phyloP scores from a whole-genome alignment of 2,113 vertebrate genomes.

The Albula glossodonta region DNA sequence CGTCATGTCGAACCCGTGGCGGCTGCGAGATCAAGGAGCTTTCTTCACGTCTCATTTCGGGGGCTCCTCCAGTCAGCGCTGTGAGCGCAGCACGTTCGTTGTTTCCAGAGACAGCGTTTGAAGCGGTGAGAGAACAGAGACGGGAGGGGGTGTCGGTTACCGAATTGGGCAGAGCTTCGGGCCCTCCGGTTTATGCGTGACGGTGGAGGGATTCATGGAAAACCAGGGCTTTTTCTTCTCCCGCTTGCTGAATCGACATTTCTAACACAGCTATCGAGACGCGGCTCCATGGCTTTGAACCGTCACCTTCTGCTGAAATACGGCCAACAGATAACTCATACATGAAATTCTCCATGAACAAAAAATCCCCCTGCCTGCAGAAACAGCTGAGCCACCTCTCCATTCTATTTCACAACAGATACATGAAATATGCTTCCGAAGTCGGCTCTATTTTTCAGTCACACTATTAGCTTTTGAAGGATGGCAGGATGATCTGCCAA shows the following conservation, averaged over 20 bases:
- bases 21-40: constrained; percentile 1
- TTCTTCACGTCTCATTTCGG: neutral
- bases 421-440: neutral
- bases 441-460: neutral
- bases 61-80: neutral
- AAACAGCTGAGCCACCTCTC: neutral
- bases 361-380: neutral
- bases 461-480: neutral
- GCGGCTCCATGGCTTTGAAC: neutral
- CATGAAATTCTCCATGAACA: neutral
- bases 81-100: neutral
- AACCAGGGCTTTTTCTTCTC: neutral
- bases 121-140: neutral
- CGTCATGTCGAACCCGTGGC: neutral
- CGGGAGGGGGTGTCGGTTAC: neutral
- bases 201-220: neutral
- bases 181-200: neutral
- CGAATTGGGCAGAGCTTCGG: neutral
- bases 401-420: neutral
- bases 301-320: neutral
- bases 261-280: neutral
- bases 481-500: neutral
- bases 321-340: neutral
- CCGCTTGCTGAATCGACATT: neutral
- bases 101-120: neutral